Evolutionary conservation across 2,797 vertebrate species (phyloP).

Genomic region (Emys orbicularis): DNA sequence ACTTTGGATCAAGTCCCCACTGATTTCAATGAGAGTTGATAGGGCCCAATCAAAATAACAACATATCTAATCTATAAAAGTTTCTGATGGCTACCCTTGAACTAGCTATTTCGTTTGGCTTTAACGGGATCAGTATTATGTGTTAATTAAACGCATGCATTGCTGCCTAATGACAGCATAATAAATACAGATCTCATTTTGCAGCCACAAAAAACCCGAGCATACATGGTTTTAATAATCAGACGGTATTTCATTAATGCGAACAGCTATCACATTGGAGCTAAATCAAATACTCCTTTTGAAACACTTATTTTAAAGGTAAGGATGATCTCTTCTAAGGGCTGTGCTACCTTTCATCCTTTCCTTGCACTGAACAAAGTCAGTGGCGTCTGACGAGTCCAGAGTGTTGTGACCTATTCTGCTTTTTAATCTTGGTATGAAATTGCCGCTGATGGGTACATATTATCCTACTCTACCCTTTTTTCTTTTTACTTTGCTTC

Average conservation of each 20-base stretch:
- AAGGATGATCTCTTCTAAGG: slow-evolving; percentile 25
- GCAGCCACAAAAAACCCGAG: slow-evolving; percentile 7
- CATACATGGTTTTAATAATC: slow-evolving; percentile 62
- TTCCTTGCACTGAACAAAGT: not conserved
- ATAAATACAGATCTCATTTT: slow-evolving; percentile 67
- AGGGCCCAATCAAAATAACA: not conserved
- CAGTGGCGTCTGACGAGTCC: not conserved
- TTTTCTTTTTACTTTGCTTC: slow-evolving; percentile 7
- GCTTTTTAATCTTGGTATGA: not conserved
- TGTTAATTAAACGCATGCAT: slow-evolving; percentile 54
- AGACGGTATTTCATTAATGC: slow-evolving; percentile 63
- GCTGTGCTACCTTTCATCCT: not conserved
- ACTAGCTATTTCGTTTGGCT: slow-evolving; percentile 20
- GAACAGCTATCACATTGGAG: slow-evolving; percentile 44
- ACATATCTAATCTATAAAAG: not conserved
- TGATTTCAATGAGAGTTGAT: not conserved
- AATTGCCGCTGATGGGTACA: not conserved
- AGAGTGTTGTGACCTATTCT: not conserved
- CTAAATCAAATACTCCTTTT: slow-evolving; percentile 37
- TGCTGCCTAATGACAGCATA: slow-evolving; percentile 29
- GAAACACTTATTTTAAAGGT: slow-evolving; percentile 68
- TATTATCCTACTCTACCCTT: not conserved
- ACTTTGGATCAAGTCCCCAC: not conserved
- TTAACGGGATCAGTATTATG: slow-evolving; percentile 17
- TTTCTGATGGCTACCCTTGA: not conserved